These are phyloP conservation scores for Stenurella melanura DNA, from an alignment of 2,888 invertebrate genomes.

Conservation along the genomic window DNA sequence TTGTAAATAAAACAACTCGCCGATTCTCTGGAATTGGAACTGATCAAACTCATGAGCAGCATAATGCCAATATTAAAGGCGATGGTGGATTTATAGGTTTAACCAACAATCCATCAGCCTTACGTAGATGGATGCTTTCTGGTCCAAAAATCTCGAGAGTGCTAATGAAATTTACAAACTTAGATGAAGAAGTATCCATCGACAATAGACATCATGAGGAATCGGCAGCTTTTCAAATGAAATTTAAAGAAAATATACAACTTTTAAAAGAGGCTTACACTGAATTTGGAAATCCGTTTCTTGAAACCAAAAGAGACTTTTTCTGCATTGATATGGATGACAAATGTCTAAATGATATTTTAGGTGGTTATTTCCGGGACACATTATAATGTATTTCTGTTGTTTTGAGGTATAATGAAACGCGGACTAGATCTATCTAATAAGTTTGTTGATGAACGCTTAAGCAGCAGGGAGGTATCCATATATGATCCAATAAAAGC, in stretches of 20 bases:
- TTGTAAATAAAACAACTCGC: too few species aligned
- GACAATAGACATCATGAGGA: neutral
- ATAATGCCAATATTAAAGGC: too few species aligned
- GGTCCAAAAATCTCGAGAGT: too few species aligned
- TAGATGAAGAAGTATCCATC: constrained; percentile 3
- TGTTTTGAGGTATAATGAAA: constrained; percentile 1
- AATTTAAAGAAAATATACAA: neutral
- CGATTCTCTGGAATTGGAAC: too few species aligned
- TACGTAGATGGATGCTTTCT: too few species aligned
- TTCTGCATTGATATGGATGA: constrained; percentile 1
- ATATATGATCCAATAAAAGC: too few species aligned
- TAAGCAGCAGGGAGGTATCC: too few species aligned
- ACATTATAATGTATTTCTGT: constrained; percentile 7
- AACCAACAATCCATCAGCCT: too few species aligned
- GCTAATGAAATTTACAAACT: too few species aligned
- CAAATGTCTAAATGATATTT: neutral
- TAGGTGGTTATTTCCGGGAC: neutral
- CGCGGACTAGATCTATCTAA: constrained; percentile 2
- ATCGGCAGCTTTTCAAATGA: neutral
- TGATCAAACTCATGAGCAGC: too few species aligned
- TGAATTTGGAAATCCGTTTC: neutral
- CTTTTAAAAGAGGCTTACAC: neutral
- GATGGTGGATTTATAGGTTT: too few species aligned
- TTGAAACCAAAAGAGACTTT: constrained; percentile 9
- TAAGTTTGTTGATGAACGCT: constrained; percentile 8